Base-by-base conservation (phyloP, 2,113 vertebrate species). In the Oreotrochilus melanogaster region DNA sequence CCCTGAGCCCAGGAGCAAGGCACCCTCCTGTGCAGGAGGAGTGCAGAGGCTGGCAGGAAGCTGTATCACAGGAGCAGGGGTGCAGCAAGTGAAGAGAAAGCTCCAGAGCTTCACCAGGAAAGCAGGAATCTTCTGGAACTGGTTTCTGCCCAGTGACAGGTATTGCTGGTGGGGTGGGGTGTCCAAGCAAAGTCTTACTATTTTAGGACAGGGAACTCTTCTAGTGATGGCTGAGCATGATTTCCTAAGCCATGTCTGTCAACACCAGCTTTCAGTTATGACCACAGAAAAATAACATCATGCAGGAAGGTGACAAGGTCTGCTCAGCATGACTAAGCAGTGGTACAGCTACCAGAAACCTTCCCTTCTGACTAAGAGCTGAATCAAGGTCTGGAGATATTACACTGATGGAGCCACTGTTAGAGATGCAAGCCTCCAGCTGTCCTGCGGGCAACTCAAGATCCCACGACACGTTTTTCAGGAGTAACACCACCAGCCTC, bases 281-380 rank as follows among this genome's bases (percentile, higher is more conserved):
- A 91, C 50, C 87, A 42, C 66, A 76, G 50, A 91, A 94, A 89
- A 92, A 78, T 10, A 93, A 28, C n/a, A 65, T 37, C 73, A 42
- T 23, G 42, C 57, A 92, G 78, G 78, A 94, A 72, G 62, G 71
- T 69, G 91, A 91, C 80, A 65, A 42, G 37, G 57, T 53, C 61
- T 78, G n/a, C 14, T 65, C 37, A 28, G 57, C n/a, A 50, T 89
- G 78, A 92, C 58, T 85, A n/a, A 81, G n/a, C 35, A 57, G 24
- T 18, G 4, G 50, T 7, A 58, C 30, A 61, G 39, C 33, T 39
- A 88, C 65, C 51, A 84, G 62, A 85, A 85, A 50, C 15, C 57
- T 69, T 91, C 78, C 95, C 75, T 78, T 75, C 91, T 82, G 88
- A 93, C 47, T 67, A 89, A 89, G 31, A 50, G 66, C 62, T 93